These are phyloP conservation scores for Cephus pulcher DNA, from an alignment of 2,888 invertebrate genomes.

Conservation along the genomic window DNA sequence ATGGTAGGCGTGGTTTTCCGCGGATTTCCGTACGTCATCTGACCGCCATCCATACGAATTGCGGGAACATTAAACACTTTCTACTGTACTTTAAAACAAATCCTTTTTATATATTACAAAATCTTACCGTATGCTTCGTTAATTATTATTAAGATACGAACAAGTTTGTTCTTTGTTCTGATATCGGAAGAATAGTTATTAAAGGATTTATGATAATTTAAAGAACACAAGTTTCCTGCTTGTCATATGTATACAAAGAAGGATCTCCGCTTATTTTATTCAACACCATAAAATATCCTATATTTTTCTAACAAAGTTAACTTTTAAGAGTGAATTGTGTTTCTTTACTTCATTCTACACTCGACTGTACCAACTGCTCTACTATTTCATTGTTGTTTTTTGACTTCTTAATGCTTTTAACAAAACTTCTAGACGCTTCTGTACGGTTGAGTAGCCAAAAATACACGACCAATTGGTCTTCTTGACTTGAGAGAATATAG, in stretches of 20 bases:
- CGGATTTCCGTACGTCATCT: conserved; percentile 22
- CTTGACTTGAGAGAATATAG: background rate
- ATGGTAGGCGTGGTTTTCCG: conserved; percentile 31
- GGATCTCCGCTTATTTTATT: no score
- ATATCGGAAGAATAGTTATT: background rate
- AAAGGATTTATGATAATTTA: background rate
- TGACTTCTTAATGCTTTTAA: background rate
- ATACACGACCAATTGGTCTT: conserved; percentile 32
- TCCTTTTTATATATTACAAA: background rate
- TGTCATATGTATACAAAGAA: background rate
- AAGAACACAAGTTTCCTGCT: background rate
- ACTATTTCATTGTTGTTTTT: background rate
- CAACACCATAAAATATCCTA: background rate
- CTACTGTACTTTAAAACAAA: background rate
- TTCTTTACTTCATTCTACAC: background rate
- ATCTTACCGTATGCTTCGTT: background rate
- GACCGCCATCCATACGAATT: background rate
- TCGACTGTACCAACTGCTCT: background rate
- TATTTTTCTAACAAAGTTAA: background rate
- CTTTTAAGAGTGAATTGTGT: background rate
- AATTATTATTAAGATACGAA: background rate
- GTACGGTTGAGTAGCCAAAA: conserved; percentile 43
- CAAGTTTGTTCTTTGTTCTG: background rate
- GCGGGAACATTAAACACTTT: background rate
- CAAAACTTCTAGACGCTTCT: conserved; percentile 38